A percentile compares a stretch with the other conserved stretches of the same genome.
phyloP scores from a whole-genome alignment of 2,113 vertebrate genomes.

The Tichodroma muraria region DNA sequence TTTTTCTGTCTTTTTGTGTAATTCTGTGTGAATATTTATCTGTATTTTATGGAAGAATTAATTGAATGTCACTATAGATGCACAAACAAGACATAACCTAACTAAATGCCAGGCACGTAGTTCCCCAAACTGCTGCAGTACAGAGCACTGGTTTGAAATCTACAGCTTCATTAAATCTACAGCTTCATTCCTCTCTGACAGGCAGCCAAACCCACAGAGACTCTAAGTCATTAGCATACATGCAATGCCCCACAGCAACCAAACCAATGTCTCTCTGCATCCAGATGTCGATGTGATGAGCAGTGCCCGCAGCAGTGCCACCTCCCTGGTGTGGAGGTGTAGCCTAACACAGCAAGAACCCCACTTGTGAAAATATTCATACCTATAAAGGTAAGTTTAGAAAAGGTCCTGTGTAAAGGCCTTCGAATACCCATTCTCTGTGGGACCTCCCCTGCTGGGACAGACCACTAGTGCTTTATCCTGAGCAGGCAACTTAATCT shows the following conservation, averaged over 20 bases:
- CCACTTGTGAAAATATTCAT: neutral
- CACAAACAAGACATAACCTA: neutral
- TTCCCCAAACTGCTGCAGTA: neutral
- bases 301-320: neutral
- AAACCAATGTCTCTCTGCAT: neutral
- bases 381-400: neutral
- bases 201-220: neutral
- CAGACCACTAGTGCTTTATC: neutral
- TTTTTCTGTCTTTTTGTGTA: neutral
- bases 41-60: neutral
- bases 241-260: neutral
- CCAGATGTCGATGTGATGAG: rapidly evolving
- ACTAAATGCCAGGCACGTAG: constrained; percentile 1
- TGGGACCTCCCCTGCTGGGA: neutral
- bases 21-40: neutral
- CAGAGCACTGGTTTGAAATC: neutral
- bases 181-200: constrained; percentile 9
- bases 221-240: neutral
- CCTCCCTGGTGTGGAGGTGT: rapidly evolving
- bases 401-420: neutral
- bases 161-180: neutral
- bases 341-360: neutral
- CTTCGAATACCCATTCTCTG: neutral
- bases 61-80: neutral
- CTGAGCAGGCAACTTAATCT: neutral